phyloP scores from a whole-genome alignment of 2,113 vertebrate species.

The Mus spicilegus region DNA sequence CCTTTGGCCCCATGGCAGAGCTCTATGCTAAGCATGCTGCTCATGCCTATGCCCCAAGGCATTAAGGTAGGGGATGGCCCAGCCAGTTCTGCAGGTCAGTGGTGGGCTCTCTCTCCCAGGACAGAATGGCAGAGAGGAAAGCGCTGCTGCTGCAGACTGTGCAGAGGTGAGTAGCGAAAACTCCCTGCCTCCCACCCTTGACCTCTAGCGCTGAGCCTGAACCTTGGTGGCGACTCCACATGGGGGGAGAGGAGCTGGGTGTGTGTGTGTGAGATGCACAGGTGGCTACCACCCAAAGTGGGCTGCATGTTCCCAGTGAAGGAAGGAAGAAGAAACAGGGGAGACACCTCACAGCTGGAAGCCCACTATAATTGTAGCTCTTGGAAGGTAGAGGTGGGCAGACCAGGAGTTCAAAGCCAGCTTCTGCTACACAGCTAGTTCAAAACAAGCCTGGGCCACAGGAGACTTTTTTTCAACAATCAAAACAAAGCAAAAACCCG shows the following conservation, averaged over 20 bases:
- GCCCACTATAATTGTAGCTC: neutral
- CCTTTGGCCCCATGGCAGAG: neutral
- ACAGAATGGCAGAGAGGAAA: constrained; percentile 93
- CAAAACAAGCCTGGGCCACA: neutral
- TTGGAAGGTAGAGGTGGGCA: neutral
- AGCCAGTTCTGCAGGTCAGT: rapidly evolving
- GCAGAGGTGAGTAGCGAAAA: constrained; percentile 89
- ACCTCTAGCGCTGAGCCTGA: neutral
- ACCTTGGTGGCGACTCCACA: neutral
- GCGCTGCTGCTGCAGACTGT: constrained; percentile 93
- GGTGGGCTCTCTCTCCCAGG: constrained; percentile 84
- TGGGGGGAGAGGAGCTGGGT: too few species aligned
- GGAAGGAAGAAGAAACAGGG: neutral
- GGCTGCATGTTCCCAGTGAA: neutral
- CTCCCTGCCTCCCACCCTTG: neutral
- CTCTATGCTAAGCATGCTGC: neutral
- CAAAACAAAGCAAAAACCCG: neutral
- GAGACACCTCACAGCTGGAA: too few species aligned
- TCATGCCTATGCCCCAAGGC: neutral
- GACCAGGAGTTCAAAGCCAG: neutral
- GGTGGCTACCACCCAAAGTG: neutral
- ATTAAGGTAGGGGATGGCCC: neutral
- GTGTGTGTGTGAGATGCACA: neutral
- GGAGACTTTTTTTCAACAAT: neutral
- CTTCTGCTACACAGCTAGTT: neutral